Base-by-base conservation (phyloP, 2,113 vertebrate species). In the Oncorhynchus mykiss region DNA sequence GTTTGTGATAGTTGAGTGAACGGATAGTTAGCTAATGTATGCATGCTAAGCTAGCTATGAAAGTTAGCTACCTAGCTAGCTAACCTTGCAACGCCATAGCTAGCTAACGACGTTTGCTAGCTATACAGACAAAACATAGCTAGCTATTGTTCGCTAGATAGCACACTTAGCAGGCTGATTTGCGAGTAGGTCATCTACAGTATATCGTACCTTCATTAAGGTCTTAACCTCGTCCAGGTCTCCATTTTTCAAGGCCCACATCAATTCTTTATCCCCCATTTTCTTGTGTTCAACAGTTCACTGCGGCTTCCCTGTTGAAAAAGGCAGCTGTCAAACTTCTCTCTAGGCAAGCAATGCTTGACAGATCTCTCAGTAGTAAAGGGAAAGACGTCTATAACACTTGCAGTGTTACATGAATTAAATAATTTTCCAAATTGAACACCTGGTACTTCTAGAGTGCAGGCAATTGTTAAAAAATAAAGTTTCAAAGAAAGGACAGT, bases 221-320 rank as follows among this genome's bases (percentile, higher is more conserved):
- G 89, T 83, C 78, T 95, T 94, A 89, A 98, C 94, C 73, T 94
- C 97, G 4, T 98, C 96, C 91, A 97, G 9, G 85, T 98, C 96
- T 5, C 97, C 97, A 62, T 95, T 97, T 27, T 97, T 96, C 87
- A 99, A 88, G 82, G 95, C 96, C 97, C 97, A 99, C 93, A 92
- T 94, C 87, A 98, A 89, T 14, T 97, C 94, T 86, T 95, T 96
- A 92, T 98, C 96, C 45, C 90, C 95, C 96, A 97, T 98, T 45
- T 91, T 75, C 74, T 76, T 62, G 71, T 73, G 54, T 62, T 69
- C 39, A 48, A 24, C 25, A 54, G 48, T 67, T 78, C 68, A 25
- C 65, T 64, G 73, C 29, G 70, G 22, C 70, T 80, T 78, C 73
- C 79, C 76, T 67, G 16, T 57, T 70, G 71, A 45, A 74, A 76